Evolutionary conservation across 35 echinoderm and acorn worm genomes (phyloP).

Genomic region (Hemicentrotus pulcherrimus): DNA sequence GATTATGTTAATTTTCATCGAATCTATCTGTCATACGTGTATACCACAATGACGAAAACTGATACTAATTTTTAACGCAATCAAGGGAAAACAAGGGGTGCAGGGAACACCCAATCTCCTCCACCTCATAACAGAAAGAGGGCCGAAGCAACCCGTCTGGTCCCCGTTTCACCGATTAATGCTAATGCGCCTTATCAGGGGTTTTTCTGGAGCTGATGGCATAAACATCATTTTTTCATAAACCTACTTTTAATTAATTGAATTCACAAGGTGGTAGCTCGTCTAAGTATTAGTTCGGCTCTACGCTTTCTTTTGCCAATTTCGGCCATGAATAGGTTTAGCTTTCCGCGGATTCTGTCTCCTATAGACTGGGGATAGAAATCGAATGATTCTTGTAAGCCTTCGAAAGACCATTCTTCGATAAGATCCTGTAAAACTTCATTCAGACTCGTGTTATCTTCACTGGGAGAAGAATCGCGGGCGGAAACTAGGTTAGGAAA

Average conservation of each 20-base stretch:
- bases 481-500: neutral
- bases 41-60: too few relatives aligned
- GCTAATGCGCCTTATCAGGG: too few relatives aligned
- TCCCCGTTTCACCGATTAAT: too few relatives aligned
- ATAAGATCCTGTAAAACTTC: constrained; percentile 5
- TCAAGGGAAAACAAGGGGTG: too few relatives aligned
- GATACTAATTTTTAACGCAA: too few relatives aligned
- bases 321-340: neutral
- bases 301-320: neutral
- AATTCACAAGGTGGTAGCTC: neutral
- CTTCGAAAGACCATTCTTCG: constrained; percentile 26
- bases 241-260: neutral
- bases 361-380: neutral
- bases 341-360: neutral
- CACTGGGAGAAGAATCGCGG: neutral
- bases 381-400: neutral
- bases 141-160: too few relatives aligned
- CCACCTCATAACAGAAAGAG: too few relatives aligned
- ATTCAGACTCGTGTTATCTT: constrained; percentile 19
- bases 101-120: too few relatives aligned
- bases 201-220: too few relatives aligned
- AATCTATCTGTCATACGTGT: too few relatives aligned
- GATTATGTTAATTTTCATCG: too few relatives aligned
- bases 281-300: neutral
- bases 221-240: neutral